Evolutionary conservation across 2,888 invertebrate genomes (phyloP), one percentile per base, ranked within the genome.

Genomic region (Melanotus villosus): DNA sequence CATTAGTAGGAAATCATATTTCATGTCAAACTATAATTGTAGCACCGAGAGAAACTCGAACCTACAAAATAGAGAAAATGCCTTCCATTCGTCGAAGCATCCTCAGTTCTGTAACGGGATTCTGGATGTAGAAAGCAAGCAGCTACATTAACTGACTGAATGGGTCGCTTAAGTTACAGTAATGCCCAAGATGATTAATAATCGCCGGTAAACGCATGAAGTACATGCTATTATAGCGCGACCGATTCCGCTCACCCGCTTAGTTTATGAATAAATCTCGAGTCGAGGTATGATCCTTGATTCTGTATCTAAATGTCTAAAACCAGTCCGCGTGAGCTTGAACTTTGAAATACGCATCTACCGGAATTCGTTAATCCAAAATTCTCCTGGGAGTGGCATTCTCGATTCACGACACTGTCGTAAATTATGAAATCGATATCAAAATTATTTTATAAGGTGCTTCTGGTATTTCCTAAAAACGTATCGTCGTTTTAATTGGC

Each of bases 181-280:
- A 52, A 52, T 52, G 52, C 32, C 18, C 32, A 32, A 52, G 52
- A 52, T 52, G 52, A 52, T 52, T 52, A 52, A 52, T 52, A 52
- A 52, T 52, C 52, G 32, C 52, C 32, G 16, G 52, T 52, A 52
- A 52, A 52, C 34, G 52, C 32, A 52, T 52, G 18, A 52, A 52
- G 16, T 52, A 32, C 32, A 32, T 52, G 32, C 52, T 52, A 32
- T 52, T 34, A 47, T 34, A 32, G 52, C 52, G 52, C 52, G 52
- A 52, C 52, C 18, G 52, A 52, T 32, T 52, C 52, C 19, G 52
- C 34, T 52, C 52, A 19, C 32, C 47, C 30, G 52, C 52, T 34
- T 52, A 18, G 32, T 34, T 34, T 52, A 32, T 34, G 32, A 52
- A 52, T 52, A 52, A 52, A 52, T 52, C 30, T 16, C n/a, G n/a